Evolutionary conservation across 2,888 invertebrate species (phyloP).

Genomic region (Perdita meconis): DNA sequence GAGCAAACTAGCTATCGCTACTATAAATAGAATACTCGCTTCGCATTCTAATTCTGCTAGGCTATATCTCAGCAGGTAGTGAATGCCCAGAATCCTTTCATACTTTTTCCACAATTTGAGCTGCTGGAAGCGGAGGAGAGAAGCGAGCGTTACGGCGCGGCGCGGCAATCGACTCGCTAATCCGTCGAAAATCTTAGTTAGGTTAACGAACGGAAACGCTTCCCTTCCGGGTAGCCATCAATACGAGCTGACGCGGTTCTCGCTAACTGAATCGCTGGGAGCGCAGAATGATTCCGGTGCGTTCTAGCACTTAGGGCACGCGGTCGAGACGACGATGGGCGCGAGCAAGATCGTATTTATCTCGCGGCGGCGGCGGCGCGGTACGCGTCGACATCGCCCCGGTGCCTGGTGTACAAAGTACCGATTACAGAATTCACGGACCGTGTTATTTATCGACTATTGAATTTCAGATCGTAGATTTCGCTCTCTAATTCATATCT

Average conservation of each 20-base stretch:
- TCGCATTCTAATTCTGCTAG: no score
- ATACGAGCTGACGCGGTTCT: slow-evolving; percentile 27
- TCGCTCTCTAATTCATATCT: slow-evolving; percentile 75
- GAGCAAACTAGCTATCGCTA: no score
- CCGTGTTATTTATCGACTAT: slow-evolving; percentile 79
- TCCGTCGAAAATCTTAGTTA: slow-evolving; percentile 17
- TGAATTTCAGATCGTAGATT: slow-evolving; percentile 78
- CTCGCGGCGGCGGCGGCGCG: no score
- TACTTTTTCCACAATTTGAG: background rate
- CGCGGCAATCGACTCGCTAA: slow-evolving; percentile 9
- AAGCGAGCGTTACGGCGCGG: background rate
- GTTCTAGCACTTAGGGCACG: slow-evolving; percentile 38
- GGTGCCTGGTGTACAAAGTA: slow-evolving; percentile 72
- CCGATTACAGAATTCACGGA: slow-evolving; percentile 76
- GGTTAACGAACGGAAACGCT: background rate
- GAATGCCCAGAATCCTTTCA: background rate
- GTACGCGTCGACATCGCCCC: slow-evolving; percentile 45
- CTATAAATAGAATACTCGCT: no score
- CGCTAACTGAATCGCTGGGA: slow-evolving; percentile 43
- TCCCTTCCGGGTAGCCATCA: slow-evolving; percentile 40
- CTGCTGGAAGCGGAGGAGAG: background rate
- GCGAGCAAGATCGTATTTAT: slow-evolving; percentile 60
- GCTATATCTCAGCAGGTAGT: no score
- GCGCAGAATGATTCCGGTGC: slow-evolving; percentile 56
- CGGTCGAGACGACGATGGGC: slow-evolving; percentile 58